These are phyloP conservation scores for Periplaneta americana DNA, from an alignment of 1,140 invertebrate species.

Conservation along the genomic window DNA sequence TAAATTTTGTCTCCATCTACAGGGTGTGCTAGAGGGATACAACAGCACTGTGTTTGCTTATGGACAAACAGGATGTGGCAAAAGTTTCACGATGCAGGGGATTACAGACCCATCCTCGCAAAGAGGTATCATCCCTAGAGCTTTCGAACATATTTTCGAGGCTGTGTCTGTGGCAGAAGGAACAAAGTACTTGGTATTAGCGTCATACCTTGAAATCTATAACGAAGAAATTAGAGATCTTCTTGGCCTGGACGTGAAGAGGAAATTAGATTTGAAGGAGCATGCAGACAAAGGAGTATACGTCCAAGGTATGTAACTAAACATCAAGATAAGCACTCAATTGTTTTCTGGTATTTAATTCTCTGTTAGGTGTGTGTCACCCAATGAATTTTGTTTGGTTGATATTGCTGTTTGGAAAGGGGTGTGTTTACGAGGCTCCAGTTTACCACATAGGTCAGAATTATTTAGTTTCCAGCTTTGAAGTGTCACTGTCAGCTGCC, in stretches of 20 bases:
- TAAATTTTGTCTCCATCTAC: too few species aligned
- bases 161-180: slow-evolving; percentile 76
- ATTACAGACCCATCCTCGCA: slow-evolving; percentile 44
- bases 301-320: slow-evolving; percentile 56
- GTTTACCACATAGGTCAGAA: too few species aligned
- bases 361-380: too few species aligned
- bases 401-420: too few species aligned
- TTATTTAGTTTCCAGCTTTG: too few species aligned
- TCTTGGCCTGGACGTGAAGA: slow-evolving; percentile 58
- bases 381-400: too few species aligned
- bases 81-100: slow-evolving; percentile 80
- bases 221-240: slow-evolving; percentile 84
- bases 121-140: slow-evolving; percentile 77
- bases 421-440: too few species aligned
- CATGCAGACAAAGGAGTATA: slow-evolving; percentile 76
- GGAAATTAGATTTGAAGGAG: slow-evolving; percentile 73
- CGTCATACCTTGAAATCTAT: slow-evolving; percentile 93
- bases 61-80: slow-evolving; percentile 82
- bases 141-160: slow-evolving; percentile 90
- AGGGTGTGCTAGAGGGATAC: slow-evolving; percentile 82
- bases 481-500: too few species aligned
- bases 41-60: slow-evolving; percentile 86
- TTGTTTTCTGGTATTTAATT: too few species aligned
- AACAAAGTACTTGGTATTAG: slow-evolving; percentile 79
- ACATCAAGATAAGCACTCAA: too few species aligned